phyloP scores from a whole-genome alignment of 2,888 invertebrate genomes.

The Xestobium rufovillosum region DNA sequence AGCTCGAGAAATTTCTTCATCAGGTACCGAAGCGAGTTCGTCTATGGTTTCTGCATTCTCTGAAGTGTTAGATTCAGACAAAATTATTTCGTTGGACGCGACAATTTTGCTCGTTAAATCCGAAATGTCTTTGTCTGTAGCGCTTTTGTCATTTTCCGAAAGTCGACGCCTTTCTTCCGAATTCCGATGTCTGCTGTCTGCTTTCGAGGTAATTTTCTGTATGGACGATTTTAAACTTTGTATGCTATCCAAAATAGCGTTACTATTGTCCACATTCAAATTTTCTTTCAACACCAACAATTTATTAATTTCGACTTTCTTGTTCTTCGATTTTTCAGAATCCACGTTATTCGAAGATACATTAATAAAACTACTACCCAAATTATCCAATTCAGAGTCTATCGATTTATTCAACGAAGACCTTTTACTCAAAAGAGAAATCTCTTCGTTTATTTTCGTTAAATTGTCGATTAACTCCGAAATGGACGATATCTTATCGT shows the following conservation, averaged over 20 bases:
- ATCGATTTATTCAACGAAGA: slow-evolving; percentile 3
- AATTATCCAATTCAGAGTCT: neutral
- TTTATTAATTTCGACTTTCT: neutral
- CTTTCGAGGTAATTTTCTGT: neutral
- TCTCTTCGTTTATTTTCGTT: slow-evolving; percentile 30
- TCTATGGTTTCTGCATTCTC: neutral
- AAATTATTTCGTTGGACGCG: neutral
- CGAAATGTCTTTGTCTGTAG: no score
- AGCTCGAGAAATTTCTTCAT: no score
- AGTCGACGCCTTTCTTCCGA: neutral
- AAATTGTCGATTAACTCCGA: slow-evolving; percentile 31
- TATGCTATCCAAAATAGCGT: neutral
- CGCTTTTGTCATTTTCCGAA: no score
- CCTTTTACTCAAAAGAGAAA: slow-evolving; percentile 25
- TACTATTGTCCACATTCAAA: slow-evolving; percentile 1
- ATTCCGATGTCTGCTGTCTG: neutral
- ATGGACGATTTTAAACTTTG: neutral
- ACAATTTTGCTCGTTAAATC: neutral
- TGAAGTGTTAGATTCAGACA: neutral
- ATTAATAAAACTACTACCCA: no score
- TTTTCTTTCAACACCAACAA: no score
- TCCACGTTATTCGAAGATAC: neutral
- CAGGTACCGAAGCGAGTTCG: neutral
- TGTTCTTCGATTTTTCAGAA: neutral
- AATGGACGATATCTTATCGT: slow-evolving; percentile 28